Evolutionary conservation across 2,888 invertebrate genomes (phyloP).

Genomic region (Mechanitis mazaeus): DNA sequence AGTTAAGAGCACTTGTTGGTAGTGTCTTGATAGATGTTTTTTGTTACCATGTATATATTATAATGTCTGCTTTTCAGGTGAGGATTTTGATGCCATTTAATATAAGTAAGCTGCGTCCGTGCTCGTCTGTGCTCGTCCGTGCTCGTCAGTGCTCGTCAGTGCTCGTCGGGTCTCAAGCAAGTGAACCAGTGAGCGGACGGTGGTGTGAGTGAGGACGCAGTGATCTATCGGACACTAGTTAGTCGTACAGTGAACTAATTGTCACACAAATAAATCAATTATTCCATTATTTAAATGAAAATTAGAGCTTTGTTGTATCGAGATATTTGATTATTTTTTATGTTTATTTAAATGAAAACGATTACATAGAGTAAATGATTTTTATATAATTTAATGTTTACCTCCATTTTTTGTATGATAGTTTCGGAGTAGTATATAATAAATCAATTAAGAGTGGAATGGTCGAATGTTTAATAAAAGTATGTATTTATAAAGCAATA

Average conservation of each 20-base stretch:
- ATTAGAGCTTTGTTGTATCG: slow-evolving; percentile 67
- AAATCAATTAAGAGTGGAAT: slow-evolving; percentile 36
- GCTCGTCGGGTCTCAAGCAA: slow-evolving; percentile 55
- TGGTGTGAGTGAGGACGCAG: slow-evolving; percentile 31
- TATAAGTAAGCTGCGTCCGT: slow-evolving; percentile 68
- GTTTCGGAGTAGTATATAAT: slow-evolving; percentile 51
- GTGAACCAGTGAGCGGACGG: slow-evolving; percentile 56
- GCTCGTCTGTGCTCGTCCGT: slow-evolving; percentile 56
- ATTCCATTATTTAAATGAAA: slow-evolving; percentile 69
- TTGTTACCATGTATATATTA: neutral
- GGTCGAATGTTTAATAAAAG: slow-evolving; percentile 29
- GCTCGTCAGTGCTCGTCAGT: slow-evolving; percentile 56
- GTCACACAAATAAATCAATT: slow-evolving; percentile 62
- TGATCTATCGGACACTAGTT: slow-evolving; percentile 47
- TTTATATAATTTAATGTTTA: slow-evolving; percentile 61
- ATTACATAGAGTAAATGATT: slow-evolving; percentile 68
- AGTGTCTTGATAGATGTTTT: no score
- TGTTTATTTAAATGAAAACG: slow-evolving; percentile 65
- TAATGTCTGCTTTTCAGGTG: slow-evolving; percentile 51
- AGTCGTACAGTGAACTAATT: slow-evolving; percentile 46
- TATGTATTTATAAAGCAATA: slow-evolving; percentile 43
- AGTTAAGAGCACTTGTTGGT: no score
- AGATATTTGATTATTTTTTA: slow-evolving; percentile 70
- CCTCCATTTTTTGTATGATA: slow-evolving; percentile 63
- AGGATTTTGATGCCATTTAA: slow-evolving; percentile 74